Evolutionary conservation across 2,797 vertebrate genomes (phyloP), one percentile per base, ranked within the genome.

Genomic region (Enoplosus armatus): DNA sequence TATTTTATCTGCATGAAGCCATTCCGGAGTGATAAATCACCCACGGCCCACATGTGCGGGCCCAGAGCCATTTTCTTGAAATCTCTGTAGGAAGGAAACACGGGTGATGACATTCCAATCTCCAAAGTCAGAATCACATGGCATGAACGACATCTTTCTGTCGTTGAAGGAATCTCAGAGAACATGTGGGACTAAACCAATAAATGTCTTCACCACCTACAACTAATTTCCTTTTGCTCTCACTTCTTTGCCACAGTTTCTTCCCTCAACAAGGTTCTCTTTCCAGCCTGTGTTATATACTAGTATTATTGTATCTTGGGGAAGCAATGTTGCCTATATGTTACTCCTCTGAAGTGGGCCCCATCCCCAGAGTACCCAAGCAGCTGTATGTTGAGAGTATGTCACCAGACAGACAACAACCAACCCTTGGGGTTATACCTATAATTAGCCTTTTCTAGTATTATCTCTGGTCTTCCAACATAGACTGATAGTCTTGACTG

Each of bases 1-100:
- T 94, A 92, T 90, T 94, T 91, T 92, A 94, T 94, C 92, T 92
- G 88, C 90, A 87, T 85, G 86, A 91, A 85, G 88, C 87, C 87
- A 86, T 90, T 94, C 89, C 82, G 26, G 51, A 79, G 83, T 39
- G 85, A 92, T 93, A 93, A 93, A 95, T 95, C 93, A 94, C 61
- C 75, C 75, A 24, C 27, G 78, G 84, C 75, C 79, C 71, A 74
- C 84, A 83, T 81, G 83, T 74, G 82, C 14, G 5, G 88, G 80
- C 83, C 72, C 63, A 20, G 33, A 75, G 84, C 75, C 75, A 82
- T 86, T 87, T 88, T 79, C 76, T 62, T 72, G 12, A 85, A 81
- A 67, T 79, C 90, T 79, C 12, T 51, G 61, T 50, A 71, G 73
- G 77, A 87, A 89, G 81, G 82, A 86, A 89, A 88, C 71, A 66